Percentiles rank a stretch among this genome's conserved stretches.
Evolutionary conservation across 2,113 vertebrate genomes (phyloP).

Genomic region (Chrysemys picta): DNA sequence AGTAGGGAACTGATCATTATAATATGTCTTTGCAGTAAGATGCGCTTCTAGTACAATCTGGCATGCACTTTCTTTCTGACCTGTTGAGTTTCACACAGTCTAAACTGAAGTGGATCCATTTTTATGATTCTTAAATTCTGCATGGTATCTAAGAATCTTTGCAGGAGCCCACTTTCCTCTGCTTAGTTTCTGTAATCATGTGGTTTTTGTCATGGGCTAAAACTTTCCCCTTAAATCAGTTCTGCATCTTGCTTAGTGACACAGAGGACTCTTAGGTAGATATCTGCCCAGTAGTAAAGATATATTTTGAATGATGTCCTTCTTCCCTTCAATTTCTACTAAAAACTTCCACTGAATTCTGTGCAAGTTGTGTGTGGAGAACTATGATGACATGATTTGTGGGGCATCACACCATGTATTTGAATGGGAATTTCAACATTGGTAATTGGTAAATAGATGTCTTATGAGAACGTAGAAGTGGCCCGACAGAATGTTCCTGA

Average conservation of each 20-base stretch:
- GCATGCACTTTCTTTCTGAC: neutral
- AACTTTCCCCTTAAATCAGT: conserved; percentile 30
- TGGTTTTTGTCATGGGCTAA: conserved; percentile 21
- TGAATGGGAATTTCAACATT: neutral
- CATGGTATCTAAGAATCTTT: neutral
- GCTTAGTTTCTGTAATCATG: neutral
- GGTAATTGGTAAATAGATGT: neutral
- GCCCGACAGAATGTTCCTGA: neutral
- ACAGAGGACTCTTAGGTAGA: neutral
- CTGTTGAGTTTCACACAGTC: neutral
- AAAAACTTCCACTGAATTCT: neutral
- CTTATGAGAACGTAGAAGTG: neutral
- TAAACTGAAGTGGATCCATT: neutral
- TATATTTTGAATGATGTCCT: neutral
- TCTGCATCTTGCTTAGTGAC: neutral
- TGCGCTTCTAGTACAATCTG: neutral
- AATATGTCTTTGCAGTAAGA: neutral
- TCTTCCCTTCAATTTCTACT: neutral
- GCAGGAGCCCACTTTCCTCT: neutral
- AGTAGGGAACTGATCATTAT: neutral
- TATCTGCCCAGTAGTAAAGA: neutral
- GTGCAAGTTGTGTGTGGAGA: accelerated
- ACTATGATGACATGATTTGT: neutral
- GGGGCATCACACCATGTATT: neutral
- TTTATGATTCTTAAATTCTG: neutral